Base-by-base conservation (phyloP, 2,797 vertebrate genomes). In the Molossus alvarezi region DNA sequence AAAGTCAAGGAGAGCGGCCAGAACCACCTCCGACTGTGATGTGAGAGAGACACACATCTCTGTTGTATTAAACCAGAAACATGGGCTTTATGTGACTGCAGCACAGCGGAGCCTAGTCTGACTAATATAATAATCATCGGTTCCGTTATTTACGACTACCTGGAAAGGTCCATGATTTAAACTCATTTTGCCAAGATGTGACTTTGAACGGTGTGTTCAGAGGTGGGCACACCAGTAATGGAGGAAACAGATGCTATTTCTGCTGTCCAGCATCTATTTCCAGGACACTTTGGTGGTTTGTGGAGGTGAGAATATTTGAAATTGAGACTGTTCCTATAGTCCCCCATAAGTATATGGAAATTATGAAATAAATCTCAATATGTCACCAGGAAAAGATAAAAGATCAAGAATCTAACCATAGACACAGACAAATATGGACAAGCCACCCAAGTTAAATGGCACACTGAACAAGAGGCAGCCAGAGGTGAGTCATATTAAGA, bases 321-420 rank as follows among this genome's bases (percentile, higher is more conserved):
- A 86, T 15, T 17, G 9, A 29, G 15, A 48, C 21, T 37, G 14
- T 18, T n/a, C 29, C 41, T 82, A 5, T 7, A 69, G 51, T 29
- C 55, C 5, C 4, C 62, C 11, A 1, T 18, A 23, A 64, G 41
- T 13, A 27, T 60, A 60, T 14, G 21, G 3, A 60, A 29, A 67
- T 45, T 65, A 73, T 81, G 9, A 93, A 73, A 65, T 45, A 65
- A 65, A 85, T 65, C 17, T 41, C 73, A 53, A 0, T 17, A 48
- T 27, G 51, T 41, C 92, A 94, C 11, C 21, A n/a, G 48, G 53
- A 82, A 65, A 94, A 94, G 64, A 79, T 51, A 53, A 91, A 51
- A 57, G 51, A 65, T 55, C 58, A 84, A 81, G 48, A 89, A 86
- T 48, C 9, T 37, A 88, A 65, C 18, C 55, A 80, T 0, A n/a